Evolutionary conservation across 1,140 invertebrate species (phyloP).

Genomic region (Phocides pigmalion): DNA sequence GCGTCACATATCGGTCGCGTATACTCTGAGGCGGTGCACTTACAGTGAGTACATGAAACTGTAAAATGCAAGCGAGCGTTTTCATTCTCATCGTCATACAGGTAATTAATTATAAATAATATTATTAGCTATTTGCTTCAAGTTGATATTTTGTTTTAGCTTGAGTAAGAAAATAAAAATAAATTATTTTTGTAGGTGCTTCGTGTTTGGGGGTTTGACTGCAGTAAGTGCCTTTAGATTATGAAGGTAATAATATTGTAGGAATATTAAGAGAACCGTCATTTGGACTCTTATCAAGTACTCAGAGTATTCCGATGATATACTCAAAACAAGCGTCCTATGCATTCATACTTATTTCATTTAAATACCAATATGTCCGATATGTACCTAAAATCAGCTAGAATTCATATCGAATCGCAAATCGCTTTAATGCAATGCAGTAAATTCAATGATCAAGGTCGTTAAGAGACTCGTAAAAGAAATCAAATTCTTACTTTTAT

Average conservation of each 20-base stretch:
- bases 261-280: too few species aligned
- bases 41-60: constrained; percentile 45
- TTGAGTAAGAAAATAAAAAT: neutral
- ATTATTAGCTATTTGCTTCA: too few species aligned
- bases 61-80: constrained; percentile 38
- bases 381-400: too few species aligned
- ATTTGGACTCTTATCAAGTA: too few species aligned
- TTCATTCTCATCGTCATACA: constrained; percentile 30
- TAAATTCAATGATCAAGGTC: neutral
- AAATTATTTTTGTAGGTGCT: constrained; percentile 48
- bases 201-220: constrained; percentile 36
- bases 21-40: constrained; percentile 52
- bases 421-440: too few species aligned
- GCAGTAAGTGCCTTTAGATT: constrained; percentile 42
- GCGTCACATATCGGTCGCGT: constrained; percentile 38
- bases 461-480: neutral
- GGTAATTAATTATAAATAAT: constrained; percentile 42
- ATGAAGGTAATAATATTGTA: too few species aligned
- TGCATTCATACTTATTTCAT: too few species aligned
- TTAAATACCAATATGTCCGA: too few species aligned
- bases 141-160: neutral
- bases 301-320: too few species aligned
- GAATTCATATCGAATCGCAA: too few species aligned
- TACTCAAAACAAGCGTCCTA: too few species aligned
- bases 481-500: too few species aligned